Percentiles rank a stretch among this genome's conserved stretches.
Conservation (phyloP, 2,888 invertebrate species). For the Mimas tiliae region DNA sequence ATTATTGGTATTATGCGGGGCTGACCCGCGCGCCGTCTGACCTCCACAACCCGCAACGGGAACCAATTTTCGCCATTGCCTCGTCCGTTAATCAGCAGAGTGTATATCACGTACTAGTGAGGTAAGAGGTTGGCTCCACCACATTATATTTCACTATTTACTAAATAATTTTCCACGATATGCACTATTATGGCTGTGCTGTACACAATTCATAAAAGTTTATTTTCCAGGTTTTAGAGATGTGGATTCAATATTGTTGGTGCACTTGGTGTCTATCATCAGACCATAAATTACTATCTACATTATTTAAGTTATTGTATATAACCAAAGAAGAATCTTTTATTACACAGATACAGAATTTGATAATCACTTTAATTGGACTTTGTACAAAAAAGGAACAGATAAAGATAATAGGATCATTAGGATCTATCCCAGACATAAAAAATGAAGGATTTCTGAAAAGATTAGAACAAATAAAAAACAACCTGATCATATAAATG, state of each 20-base stretch:
- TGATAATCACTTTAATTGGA: conserved; percentile 59
- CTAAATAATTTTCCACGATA: too few species aligned
- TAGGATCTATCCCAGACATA: conserved; percentile 45
- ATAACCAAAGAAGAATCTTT: conserved; percentile 52
- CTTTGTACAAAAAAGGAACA: conserved; percentile 58
- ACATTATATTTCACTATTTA: too few species aligned
- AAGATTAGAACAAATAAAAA: conserved; percentile 56
- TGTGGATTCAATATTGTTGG: conserved; percentile 73
- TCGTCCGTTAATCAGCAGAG: too few species aligned
- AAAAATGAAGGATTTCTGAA: conserved; percentile 48
- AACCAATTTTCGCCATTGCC: too few species aligned
- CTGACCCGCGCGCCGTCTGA: too few species aligned
- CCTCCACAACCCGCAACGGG: too few species aligned
- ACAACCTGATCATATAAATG: conserved; percentile 42
- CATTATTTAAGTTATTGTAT: conserved; percentile 67
- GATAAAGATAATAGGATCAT: conserved; percentile 47
- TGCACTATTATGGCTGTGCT: too few species aligned
- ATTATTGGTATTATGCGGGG: too few species aligned
- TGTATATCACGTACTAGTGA: too few species aligned
- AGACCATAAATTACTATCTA: conserved; percentile 60
- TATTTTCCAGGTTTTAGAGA: conserved; percentile 62
- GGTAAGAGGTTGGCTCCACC: too few species aligned
- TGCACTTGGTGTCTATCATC: conserved; percentile 61
- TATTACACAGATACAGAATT: conserved; percentile 50
- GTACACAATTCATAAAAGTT: background rate